Percentiles rank a stretch among this genome's conserved stretches.
Conservation (phyloP, 2,113 vertebrate genomes). For the Herpailurus yagouaroundi region DNA sequence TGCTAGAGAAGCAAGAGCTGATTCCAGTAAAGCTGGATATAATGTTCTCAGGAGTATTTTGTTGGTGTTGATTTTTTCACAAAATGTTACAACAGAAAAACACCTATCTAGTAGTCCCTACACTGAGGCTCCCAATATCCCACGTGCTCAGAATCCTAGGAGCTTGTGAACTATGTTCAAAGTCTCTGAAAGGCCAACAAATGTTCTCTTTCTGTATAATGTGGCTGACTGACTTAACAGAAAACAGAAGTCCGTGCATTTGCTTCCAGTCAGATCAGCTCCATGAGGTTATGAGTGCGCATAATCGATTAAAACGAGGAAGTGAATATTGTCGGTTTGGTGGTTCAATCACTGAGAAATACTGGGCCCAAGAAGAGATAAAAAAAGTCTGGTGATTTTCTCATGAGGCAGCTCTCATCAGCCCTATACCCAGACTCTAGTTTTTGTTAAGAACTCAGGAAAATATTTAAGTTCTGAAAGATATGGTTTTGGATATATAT, state of each 20-base stretch:
- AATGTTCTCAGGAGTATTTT: not conserved
- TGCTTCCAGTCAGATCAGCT: not conserved
- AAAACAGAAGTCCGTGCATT: not conserved
- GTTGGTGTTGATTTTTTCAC: not conserved
- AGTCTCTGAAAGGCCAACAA: not conserved
- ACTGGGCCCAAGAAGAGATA: not conserved
- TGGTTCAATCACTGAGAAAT: not conserved
- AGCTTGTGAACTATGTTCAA: not conserved
- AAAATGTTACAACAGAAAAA: constrained; percentile 26
- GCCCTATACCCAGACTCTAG: not conserved
- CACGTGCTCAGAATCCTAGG: not conserved
- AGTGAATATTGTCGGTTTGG: not conserved
- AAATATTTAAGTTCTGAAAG: not conserved
- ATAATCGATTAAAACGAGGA: not conserved
- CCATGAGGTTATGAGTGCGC: not conserved
- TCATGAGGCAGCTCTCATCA: not conserved
- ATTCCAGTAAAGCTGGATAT: not conserved
- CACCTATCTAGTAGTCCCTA: not conserved
- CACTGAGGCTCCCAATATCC: not conserved
- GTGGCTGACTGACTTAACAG: not conserved
- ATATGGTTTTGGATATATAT: not conserved
- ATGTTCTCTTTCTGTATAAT: not conserved
- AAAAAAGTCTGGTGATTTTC: not conserved
- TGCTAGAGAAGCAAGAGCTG: constrained; percentile 19
- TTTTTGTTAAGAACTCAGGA: not conserved